Conservation (phyloP, 2,797 vertebrate genomes). For the Loriculus beryllinus region DNA sequence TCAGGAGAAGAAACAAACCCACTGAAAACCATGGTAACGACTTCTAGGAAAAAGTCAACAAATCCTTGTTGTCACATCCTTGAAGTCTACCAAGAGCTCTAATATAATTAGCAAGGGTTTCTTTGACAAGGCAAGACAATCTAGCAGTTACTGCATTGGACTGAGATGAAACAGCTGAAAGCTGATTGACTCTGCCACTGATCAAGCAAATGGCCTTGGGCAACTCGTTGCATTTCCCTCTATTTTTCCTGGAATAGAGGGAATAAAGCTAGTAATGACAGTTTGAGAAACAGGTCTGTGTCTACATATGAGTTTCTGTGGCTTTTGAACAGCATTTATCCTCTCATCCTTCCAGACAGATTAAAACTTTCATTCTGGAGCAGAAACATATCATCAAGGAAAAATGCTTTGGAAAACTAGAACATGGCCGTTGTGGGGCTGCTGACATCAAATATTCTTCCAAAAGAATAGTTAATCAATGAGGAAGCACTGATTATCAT, state of each 20-base stretch:
- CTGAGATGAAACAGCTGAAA: not conserved
- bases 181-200: not conserved
- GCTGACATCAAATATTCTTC: not conserved
- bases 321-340: not conserved
- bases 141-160: not conserved
- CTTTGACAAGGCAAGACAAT: not conserved
- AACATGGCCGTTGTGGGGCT: not conserved
- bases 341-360: not conserved
- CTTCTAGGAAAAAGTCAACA: slow-evolving; percentile 34
- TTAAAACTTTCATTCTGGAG: not conserved
- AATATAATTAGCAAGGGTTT: slow-evolving; percentile 12
- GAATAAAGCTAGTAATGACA: not conserved
- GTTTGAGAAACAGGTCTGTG: not conserved
- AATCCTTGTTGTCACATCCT: slow-evolving; percentile 6
- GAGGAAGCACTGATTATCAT: not conserved
- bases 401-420: not conserved
- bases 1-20: not conserved
- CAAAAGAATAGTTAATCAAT: not conserved
- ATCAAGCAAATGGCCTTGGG: not conserved
- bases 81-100: slow-evolving; percentile 3
- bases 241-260: not conserved
- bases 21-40: slow-evolving; percentile 10
- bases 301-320: not conserved
- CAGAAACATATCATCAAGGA: not conserved
- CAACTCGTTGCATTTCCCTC: not conserved